Base-by-base conservation (phyloP, 2,888 invertebrate species). In the Andrena marginata region DNA sequence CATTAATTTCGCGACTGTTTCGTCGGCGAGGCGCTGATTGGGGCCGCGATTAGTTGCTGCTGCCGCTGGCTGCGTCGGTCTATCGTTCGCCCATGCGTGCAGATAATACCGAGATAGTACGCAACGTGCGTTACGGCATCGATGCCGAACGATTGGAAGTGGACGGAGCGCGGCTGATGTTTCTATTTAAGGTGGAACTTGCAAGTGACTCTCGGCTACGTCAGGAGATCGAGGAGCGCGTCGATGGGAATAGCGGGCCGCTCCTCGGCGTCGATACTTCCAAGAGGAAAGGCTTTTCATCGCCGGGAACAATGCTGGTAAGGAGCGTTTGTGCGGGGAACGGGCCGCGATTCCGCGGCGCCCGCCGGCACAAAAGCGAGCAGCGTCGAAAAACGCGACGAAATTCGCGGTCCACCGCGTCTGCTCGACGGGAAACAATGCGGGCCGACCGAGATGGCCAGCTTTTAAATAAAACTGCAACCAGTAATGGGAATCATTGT, bases 401-500 rank as follows among this genome's bases (percentile, higher is more conserved):
- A 64, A 42, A 73, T 75, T 76, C 75, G 51, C 75, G 83, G 83
- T 84, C 75, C 78, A 51, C 26, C 63, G 84, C 42, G 59, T 71
- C 42, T 51, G 62, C 42, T 62, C 60, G 83, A 29, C 8, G 8
- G 77, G 5, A 26, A 75, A 84, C 83, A 83, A 84, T 78, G 56
- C 48, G 23, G 26, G 23, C 54, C 35, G 23, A 33, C 20, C 33
- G 35, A 5, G 7, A 16, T 26, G 56, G 23, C 8, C 31, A 35
- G 73, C 60, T 82, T 82, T 76, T 76, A 82, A 82, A 82, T 82
- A 65, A 82, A 82, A 76, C 70, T 82, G 82, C 62, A 23, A 82
- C 76, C 42, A 59, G 72, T 77, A 82, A 82, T 82, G 82, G 82
- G 72, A 82, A 72, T 77, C 82, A 73, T 82, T 82, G 82, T 82